phyloP scores from a whole-genome alignment of 2,113 vertebrate genomes.

The Boulengeromyrus knoepffleri region DNA sequence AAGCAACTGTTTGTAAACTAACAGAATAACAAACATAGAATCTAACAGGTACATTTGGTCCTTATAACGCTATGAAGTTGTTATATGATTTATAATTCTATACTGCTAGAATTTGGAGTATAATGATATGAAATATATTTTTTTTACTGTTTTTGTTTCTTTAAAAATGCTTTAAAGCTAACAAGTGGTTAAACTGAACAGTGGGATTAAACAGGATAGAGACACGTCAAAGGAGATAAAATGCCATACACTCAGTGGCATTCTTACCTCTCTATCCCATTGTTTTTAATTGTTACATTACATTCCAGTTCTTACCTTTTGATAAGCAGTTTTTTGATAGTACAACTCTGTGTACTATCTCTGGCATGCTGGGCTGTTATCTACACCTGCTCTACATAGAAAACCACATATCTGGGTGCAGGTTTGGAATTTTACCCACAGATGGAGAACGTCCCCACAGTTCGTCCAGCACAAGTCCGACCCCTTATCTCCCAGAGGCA shows the following conservation, averaged over 20 bases:
- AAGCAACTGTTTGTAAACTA: not conserved
- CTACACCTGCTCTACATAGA: slow-evolving; percentile 5
- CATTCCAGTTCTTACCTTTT: not conserved
- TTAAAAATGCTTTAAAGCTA: not conserved
- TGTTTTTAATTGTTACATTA: not conserved
- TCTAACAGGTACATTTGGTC: not conserved
- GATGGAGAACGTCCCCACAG: slow-evolving; percentile 27
- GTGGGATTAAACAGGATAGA: not conserved
- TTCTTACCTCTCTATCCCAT: not conserved
- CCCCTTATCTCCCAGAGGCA: slow-evolving; percentile 35
- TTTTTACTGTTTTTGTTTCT: not conserved
- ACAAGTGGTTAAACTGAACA: not conserved
- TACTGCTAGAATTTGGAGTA: not conserved
- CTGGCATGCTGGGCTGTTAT: slow-evolving; percentile 9
- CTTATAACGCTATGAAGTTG: not conserved
- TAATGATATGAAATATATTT: not conserved
- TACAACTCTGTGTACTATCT: not conserved
- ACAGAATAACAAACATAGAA: not conserved
- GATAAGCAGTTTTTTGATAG: not conserved
- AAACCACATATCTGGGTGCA: not conserved
- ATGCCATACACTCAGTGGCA: not conserved
- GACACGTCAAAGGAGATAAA: not conserved
- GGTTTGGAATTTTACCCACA: slow-evolving; percentile 8
- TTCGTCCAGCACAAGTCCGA: slow-evolving; percentile 23
- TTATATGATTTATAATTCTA: not conserved